Base-by-base conservation (phyloP, 2,113 vertebrate genomes). In the Oncorhynchus mykiss region DNA sequence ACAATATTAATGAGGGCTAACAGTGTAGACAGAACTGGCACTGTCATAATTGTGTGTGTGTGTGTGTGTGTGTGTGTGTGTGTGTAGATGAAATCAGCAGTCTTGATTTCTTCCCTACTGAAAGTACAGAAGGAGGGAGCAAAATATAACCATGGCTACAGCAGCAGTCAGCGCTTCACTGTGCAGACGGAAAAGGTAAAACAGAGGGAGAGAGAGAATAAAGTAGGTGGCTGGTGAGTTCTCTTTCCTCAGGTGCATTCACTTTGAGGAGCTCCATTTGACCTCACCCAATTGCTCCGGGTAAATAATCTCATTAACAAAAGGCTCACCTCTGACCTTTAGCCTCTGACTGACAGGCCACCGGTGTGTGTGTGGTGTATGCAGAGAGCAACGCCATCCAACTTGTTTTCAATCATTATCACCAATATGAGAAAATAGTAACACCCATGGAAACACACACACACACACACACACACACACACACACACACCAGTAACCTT, bases 371-470 rank as follows among this genome's bases (percentile, higher is more conserved):
- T 24, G 22, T 3, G 13, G 13, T 49, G 16, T 31, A n/a, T 39
- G 18, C 13, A 18, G 57, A 18, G 16, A 18, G 14, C 3, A 14
- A 18, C 22, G n/a, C 73, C 71, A 73, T 71, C 34, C 4, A 71
- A 77, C 73, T 75, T 77, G 8, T n/a, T 78, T 80, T 45, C 87
- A 90, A 88, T 86, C 82, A 79, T 83, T 83, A 73, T 82, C 82
- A 85, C 87, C 81, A 84, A 83, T 64, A 82, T 1, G 73, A 77
- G 73, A 25, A 78, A 71, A 64, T n/a, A 62, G 18, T n/a, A 9
- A 3, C 62, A 64, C 60, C 5, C 60, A 24, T n/a, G n/a, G 4
- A 64, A 16, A 13, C 22, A 13, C 8, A 64, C 60, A 64, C 31
- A 31, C 31, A 25, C 60, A 64, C 34, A 9, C 34, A 2, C 39